Conservation (phyloP, 1,140 invertebrate species). For the Drosophila bipectinata region DNA sequence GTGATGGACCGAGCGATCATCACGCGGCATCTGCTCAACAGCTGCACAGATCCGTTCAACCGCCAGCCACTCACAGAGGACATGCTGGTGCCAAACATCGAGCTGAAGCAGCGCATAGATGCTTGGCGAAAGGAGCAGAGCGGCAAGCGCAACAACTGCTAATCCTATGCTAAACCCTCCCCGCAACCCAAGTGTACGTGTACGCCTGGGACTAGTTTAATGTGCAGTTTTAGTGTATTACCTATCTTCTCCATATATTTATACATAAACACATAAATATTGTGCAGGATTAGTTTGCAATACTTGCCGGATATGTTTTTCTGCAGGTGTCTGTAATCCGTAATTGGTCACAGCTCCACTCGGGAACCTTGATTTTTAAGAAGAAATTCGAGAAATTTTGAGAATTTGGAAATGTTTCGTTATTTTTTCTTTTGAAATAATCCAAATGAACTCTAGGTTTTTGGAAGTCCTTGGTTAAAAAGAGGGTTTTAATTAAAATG, state of each 20-base stretch:
- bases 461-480: conserved; percentile 9
- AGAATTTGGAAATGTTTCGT: conserved; percentile 32
- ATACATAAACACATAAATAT: conserved; percentile 43
- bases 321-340: conserved; percentile 1
- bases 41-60: conserved; percentile 98
- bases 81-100: conserved; percentile 90
- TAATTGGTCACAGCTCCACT: conserved; percentile 9
- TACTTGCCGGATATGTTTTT: conserved; percentile 5
- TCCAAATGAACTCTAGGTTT: conserved; percentile 2
- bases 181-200: conserved; percentile 14
- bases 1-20: conserved; percentile 98
- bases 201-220: conserved; percentile 66
- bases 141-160: conserved; percentile 82
- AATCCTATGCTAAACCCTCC: conserved; percentile 42
- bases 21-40: conserved; percentile 96
- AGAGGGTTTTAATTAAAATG: conserved; percentile 24
- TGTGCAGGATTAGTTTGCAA: conserved; percentile 28
- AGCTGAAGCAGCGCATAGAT: conserved; percentile 91
- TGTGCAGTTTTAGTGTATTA: conserved; percentile 73
- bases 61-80: conserved; percentile 95
- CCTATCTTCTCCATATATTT: conserved; percentile 42
- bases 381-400: conserved; percentile 17
- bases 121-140: conserved; percentile 92
- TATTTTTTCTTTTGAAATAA: conserved; percentile 12
- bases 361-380: conserved; percentile 4